A percentile compares a stretch with the other conserved stretches of the same genome.
Evolutionary conservation across 2,888 invertebrate genomes (phyloP).

Genomic region (Drosophila lacicola): DNA sequence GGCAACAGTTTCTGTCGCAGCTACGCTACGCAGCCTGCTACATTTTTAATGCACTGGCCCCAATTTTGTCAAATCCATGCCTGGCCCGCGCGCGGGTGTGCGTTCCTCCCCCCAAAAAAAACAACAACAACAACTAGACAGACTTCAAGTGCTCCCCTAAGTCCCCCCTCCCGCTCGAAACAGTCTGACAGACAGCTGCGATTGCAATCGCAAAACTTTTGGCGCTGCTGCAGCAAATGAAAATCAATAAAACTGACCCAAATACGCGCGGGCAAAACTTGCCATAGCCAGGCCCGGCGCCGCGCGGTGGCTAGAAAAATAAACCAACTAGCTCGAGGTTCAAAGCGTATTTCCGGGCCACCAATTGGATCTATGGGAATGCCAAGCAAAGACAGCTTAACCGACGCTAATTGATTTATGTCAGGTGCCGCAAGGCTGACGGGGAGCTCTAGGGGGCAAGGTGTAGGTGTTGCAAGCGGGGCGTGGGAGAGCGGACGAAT

Average conservation of each 20-base stretch:
- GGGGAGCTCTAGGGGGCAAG: background rate
- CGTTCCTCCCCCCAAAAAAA: constrained; percentile 23
- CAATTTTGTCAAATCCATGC: constrained; percentile 36
- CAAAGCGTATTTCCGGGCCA: constrained; percentile 72
- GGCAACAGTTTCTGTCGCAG: constrained; percentile 45
- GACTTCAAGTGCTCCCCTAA: background rate
- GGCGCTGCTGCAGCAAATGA: constrained; percentile 49
- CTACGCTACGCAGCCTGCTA: constrained; percentile 42
- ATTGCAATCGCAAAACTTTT: constrained; percentile 66
- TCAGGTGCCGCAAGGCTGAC: constrained; percentile 61
- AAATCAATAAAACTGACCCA: constrained; percentile 79
- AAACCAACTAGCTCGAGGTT: background rate
- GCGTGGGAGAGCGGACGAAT: background rate
- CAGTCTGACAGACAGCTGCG: constrained; percentile 56
- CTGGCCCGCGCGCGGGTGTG: constrained; percentile 5
- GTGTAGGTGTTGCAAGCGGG: constrained; percentile 10
- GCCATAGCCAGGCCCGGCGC: constrained; percentile 21
- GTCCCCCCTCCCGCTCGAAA: background rate
- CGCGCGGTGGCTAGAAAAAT: background rate
- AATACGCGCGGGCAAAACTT: constrained; percentile 73
- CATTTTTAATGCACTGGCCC: constrained; percentile 68
- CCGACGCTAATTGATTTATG: constrained; percentile 74
- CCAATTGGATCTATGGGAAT: constrained; percentile 49
- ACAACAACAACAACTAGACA: background rate
- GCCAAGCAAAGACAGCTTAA: constrained; percentile 64